A percentile compares a stretch with the other conserved stretches of the same genome.
Evolutionary conservation across 1,140 invertebrate genomes (phyloP).

Genomic region (Orchestia grillus): DNA sequence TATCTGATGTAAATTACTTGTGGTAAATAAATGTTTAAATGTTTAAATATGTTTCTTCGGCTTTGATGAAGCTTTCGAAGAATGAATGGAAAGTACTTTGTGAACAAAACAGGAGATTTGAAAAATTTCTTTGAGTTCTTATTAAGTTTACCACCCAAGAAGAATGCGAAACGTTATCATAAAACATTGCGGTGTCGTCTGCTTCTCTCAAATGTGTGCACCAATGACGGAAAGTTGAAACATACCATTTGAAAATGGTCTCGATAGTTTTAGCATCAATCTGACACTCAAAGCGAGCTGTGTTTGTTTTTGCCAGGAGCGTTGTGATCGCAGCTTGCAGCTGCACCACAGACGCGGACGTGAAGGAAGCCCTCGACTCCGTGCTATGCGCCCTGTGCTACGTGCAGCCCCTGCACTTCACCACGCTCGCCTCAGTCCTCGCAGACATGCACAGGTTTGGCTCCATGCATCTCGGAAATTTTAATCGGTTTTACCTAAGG

Average conservation of each 20-base stretch:
- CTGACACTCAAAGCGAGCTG: not conserved
- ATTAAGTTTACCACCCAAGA: too few relatives aligned
- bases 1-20: too few relatives aligned
- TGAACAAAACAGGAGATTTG: too few relatives aligned
- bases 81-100: too few relatives aligned
- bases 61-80: too few relatives aligned
- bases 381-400: slow-evolving; percentile 88
- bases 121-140: too few relatives aligned
- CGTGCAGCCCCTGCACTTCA: slow-evolving; percentile 78
- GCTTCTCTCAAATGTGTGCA: too few relatives aligned
- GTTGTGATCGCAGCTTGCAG: slow-evolving; percentile 4
- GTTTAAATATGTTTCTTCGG: too few relatives aligned
- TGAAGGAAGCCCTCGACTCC: slow-evolving; percentile 85
- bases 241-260: not conserved
- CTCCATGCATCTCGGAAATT: not conserved
- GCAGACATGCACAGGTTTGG: not conserved
- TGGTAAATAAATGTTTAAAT: too few relatives aligned
- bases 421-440: slow-evolving; percentile 46
- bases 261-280: not conserved
- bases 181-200: too few relatives aligned
- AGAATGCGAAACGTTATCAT: too few relatives aligned
- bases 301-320: not conserved
- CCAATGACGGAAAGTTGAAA: not conserved
- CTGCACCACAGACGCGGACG: slow-evolving; percentile 57
- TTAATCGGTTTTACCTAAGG: not conserved